These are phyloP conservation scores for Pterocles burchelli DNA, from an alignment of 2,113 vertebrate genomes.

Conservation along the genomic window DNA sequence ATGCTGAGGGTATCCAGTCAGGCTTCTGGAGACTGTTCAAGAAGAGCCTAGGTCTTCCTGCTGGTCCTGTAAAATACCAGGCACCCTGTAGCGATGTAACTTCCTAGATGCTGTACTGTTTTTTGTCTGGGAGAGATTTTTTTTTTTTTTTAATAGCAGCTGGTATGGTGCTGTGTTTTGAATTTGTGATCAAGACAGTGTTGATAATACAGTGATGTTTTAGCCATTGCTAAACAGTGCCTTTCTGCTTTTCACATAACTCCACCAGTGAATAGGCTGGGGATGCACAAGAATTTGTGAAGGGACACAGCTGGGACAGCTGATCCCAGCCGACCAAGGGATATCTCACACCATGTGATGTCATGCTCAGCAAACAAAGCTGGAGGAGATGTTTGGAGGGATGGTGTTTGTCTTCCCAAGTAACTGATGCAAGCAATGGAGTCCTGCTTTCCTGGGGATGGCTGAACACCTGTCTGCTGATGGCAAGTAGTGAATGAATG, in stretches of 20 bases:
- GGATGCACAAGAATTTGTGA: background rate
- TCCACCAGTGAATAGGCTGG: background rate
- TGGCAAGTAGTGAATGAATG: background rate
- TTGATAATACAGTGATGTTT: background rate
- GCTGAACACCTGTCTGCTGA: background rate
- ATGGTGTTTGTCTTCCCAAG: background rate
- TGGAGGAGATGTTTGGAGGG: fast-evolving
- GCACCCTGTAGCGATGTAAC: background rate
- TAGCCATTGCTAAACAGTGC: background rate
- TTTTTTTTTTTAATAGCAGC: no score
- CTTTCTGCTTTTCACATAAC: background rate
- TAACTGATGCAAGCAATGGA: background rate
- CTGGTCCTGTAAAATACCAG: background rate
- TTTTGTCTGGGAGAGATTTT: background rate
- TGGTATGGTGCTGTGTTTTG: background rate
- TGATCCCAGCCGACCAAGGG: background rate
- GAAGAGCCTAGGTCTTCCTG: background rate
- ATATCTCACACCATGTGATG: background rate
- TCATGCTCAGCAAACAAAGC: no score
- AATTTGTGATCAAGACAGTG: background rate
- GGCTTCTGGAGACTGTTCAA: background rate
- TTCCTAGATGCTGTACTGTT: background rate
- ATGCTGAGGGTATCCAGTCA: background rate
- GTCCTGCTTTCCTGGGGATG: fast-evolving
- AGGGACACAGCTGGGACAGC: background rate